phyloP scores from a whole-genome alignment of 35 echinoderm and acorn worm genomes.

The Amphiura filiformis region DNA sequence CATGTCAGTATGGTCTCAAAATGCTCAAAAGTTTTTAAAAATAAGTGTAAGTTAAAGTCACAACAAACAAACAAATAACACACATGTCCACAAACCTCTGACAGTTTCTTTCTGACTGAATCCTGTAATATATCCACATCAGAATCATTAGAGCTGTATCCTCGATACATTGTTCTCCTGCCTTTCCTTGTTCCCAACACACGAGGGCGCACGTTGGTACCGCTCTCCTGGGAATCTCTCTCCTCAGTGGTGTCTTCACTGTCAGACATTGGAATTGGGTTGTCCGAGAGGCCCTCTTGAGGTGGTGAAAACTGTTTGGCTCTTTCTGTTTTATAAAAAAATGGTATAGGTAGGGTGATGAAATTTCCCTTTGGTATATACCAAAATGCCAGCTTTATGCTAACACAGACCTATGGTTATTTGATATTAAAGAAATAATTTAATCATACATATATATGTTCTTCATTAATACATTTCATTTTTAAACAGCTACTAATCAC shows the following conservation, averaged over 20 bases:
- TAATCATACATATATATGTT: too few relatives aligned
- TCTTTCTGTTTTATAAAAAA: conserved; percentile 30
- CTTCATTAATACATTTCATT: too few relatives aligned
- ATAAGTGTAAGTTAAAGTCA: background rate
- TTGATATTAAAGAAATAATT: too few relatives aligned
- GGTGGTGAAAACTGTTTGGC: conserved; percentile 56
- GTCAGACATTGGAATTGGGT: conserved; percentile 28
- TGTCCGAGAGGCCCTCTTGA: conserved; percentile 39
- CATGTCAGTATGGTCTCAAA: too few relatives aligned
- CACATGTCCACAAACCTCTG: background rate
- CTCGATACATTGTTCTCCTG: conserved; percentile 9
- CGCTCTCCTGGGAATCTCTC: background rate
- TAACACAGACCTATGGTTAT: too few relatives aligned
- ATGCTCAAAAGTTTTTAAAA: background rate
- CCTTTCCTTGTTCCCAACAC: conserved; percentile 38
- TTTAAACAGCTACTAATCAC: too few relatives aligned
- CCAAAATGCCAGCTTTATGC: too few relatives aligned
- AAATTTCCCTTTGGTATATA: background rate
- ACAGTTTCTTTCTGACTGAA: background rate
- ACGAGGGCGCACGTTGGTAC: background rate
- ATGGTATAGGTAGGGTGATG: background rate
- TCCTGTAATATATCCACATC: conserved; percentile 37
- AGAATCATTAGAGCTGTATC: conserved; percentile 43
- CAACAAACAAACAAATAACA: too few relatives aligned
- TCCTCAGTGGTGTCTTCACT: conserved; percentile 52